Base-by-base conservation (phyloP, 2,113 vertebrate species). In the Carassius gibelio region DNA sequence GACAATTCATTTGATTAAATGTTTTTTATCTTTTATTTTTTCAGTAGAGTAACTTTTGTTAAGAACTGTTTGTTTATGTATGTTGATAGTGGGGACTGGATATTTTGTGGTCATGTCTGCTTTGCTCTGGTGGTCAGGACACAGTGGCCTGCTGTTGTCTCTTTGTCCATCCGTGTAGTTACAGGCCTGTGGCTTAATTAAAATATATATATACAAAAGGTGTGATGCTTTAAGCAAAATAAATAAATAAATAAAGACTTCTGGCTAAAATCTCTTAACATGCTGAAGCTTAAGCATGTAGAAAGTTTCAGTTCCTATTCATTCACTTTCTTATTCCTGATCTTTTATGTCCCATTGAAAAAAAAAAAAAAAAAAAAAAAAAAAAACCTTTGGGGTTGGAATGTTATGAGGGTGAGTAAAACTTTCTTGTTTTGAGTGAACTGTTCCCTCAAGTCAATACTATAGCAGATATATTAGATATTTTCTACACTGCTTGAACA, bases 71-170 rank as follows among this genome's bases (percentile, higher is more conserved):
- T 42, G 38, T 42, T 7, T 42, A 7, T 42, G 38, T 7, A 42
- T 42, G 38, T 7, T 5, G 6, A 42, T 7, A 6, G 38, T 6
- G 6, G 38, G 38, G 8, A 45, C 42, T 9, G 8, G 42, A 45
- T 45, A 45, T n/a, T 26, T 75, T 15, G 45, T 30, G 23, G 45
- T 48, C 72, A n/a, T 14, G 45, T 76, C 14, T 34, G 23, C 14
- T 76, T 55, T 76, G 74, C 13, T 52, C 48, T 75, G 23, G 45
- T 75, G 74, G 74, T 75, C 23, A 55, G 48, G 75, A 57, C 3
- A 55, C 23, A 34, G 55, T 8, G 55, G 19, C 55, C 6, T 59
- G 55, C 55, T 59, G 55, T 52, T 50, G 23, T 52, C 45, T 9
- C 48, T 76, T 42, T 76, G 75, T 21, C 19, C 30, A 13, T 64